phyloP scores from a whole-genome alignment of 2,888 invertebrate species.

The Drosophila mettleri region DNA sequence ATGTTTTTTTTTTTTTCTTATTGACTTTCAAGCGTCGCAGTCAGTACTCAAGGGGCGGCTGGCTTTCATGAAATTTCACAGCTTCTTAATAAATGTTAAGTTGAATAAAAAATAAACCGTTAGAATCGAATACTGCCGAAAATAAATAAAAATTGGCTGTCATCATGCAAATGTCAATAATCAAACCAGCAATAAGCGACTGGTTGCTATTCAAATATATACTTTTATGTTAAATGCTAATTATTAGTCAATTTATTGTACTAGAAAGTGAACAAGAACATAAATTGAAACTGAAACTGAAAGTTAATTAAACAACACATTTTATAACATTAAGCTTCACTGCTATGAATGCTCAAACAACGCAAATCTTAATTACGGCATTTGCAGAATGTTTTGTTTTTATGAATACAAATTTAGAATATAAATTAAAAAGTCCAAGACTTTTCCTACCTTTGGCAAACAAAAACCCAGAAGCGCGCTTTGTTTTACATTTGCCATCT shows the following conservation, averaged over 20 bases:
- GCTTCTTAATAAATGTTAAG: conserved; percentile 57
- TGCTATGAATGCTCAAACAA: background rate
- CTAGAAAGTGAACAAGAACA: conserved; percentile 26
- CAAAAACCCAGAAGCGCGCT: conserved; percentile 2
- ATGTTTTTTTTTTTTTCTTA: conserved; percentile 47
- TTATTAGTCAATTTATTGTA: conserved; percentile 26
- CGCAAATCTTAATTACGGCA: background rate
- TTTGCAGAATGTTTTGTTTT: background rate
- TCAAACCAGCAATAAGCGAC: no score
- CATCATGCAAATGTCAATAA: conserved; percentile 21
- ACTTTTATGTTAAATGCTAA: conserved; percentile 14
- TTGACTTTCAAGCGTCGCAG: conserved; percentile 8
- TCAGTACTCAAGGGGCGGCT: conserved; percentile 11
- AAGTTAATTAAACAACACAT: background rate
- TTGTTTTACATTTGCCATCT: conserved; percentile 18
- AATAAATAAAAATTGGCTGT: conserved; percentile 17
- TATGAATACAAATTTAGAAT: no score
- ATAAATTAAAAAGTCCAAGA: background rate
- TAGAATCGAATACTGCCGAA: conserved; percentile 37
- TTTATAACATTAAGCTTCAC: background rate
- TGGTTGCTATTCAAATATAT: conserved; percentile 14
- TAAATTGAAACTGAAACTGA: conserved; percentile 1
- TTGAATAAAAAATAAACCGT: conserved; percentile 46
- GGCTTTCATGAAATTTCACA: conserved; percentile 52
- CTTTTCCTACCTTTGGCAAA: conserved; percentile 5